phyloP scores from a whole-genome alignment of 2,888 invertebrate genomes.

The Amphipoea oculea region DNA sequence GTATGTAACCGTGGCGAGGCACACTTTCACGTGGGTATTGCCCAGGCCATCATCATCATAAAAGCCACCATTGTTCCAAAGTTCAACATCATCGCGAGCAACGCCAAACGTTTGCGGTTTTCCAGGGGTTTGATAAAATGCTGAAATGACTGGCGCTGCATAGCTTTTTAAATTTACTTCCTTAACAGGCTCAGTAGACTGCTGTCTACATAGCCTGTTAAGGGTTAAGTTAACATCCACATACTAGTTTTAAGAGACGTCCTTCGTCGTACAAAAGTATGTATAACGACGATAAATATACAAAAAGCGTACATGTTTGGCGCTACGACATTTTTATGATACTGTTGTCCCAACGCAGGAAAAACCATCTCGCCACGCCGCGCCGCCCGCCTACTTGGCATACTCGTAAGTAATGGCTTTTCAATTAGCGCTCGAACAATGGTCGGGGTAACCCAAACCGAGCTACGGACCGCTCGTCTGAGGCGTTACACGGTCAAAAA shows the following conservation, averaged over 20 bases:
- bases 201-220: no score
- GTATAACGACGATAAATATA: conserved; percentile 52
- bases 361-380: conserved; percentile 66
- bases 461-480: conserved; percentile 51
- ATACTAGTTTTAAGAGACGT: conserved; percentile 19
- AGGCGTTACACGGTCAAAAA: conserved; percentile 64
- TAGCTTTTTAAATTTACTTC: conserved; percentile 11
- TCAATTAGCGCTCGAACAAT: conserved; percentile 67
- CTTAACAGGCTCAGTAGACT: no score
- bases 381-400: conserved; percentile 60
- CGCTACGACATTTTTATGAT: conserved; percentile 53
- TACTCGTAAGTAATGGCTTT: conserved; percentile 70
- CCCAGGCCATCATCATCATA: conserved; percentile 71
- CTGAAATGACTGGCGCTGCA: conserved; percentile 12
- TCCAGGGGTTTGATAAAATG: conserved; percentile 60
- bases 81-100: conserved; percentile 39
- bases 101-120: conserved; percentile 67
- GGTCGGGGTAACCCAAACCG: conserved; percentile 75
- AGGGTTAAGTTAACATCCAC: conserved; percentile 8
- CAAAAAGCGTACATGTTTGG: conserved; percentile 41
- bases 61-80: conserved; percentile 63
- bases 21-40: conserved; percentile 84
- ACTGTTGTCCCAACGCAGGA: conserved; percentile 56
- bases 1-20: conserved; percentile 70
- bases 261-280: conserved; percentile 37